Base-by-base conservation (phyloP, 2,113 vertebrate genomes). In the Amblyornis subalaris region DNA sequence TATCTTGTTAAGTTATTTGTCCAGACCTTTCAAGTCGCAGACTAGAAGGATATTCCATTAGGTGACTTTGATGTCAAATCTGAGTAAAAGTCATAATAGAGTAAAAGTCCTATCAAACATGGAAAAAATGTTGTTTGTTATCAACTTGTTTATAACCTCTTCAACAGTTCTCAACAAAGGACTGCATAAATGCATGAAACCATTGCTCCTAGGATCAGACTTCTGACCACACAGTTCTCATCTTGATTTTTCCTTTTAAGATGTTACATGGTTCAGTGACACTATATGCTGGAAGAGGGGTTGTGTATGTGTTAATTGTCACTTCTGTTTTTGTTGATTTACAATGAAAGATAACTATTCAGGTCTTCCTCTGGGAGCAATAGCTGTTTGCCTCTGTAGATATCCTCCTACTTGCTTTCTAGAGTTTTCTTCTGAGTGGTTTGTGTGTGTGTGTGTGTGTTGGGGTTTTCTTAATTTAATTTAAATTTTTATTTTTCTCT, bases 41-140 rank as follows among this genome's bases (percentile, higher is more conserved):
- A 73, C 26, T 91, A 48, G 14, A 95, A 91, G 25, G 8, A 17
- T 13, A 94, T 92, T 95, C 25, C 16, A 40, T 70, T 90, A 90
- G 50, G 22, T 85, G 44, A 35, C 35, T 88, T 60, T 47, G 65
- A 85, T 42, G 69, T 35, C 45, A 87, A 55, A 50, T 86, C 44
- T 88, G 33, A 73, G 60, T 54, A 76, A 85, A 95, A 88, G 44
- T 73, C 10, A 28, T 69, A 21, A 40, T 36, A 62, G 33, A 72
- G 6, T 93, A 89, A 93, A 89, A 92, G 79, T 89, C 45, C 45
- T 73, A 87, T 55, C 16, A 95, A 93, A 87, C 55, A 25, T 66
- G 11, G 29, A 6, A 55, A 58, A 66, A 61, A 19, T 7, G 1
- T 48, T 50, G 31, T 78, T 89, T 90, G 33, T 77, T 62, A 78